Base-by-base conservation (phyloP, 1,140 invertebrate species). In the Hyposmocoma kahamanoa region DNA sequence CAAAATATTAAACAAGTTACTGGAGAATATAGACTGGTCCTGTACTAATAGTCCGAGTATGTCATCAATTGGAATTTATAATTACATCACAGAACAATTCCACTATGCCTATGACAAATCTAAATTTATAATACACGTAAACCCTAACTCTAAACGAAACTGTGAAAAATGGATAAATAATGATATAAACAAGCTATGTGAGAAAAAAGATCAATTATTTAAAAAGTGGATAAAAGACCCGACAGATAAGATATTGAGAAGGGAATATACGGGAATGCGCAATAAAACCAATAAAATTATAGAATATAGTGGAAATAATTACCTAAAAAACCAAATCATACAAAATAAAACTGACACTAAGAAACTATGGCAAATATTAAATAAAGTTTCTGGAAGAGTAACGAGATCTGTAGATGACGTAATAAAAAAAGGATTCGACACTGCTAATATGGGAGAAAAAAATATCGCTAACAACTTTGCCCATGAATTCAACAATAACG, bases 211-310 rank as follows among this genome's bases (percentile, higher is more conserved):
- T 19, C 10, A 56, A 34, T 22, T 56, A 19, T 53, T 42, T 19
- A 26, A 26, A 32, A 42, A 26, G 47, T 50, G 43, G 42, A 18
- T 39, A 22, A 48, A 47, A 22, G 50, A 56, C 46, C n/a, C 21
- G n/a, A 46, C 32, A 46, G 48, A 53, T 38, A 13, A 4, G 5
- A 13, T 15, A 34, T n/a, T 28, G 15, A 42, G 42, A 56, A 53
- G n/a, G 42, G 53, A 47, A 19, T 61, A 61, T 15, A 61, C 53
- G 42, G 54, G 22, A 39, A 52, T 53, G 26, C 51, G 59, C 50
- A 60, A 60, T 48, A 56, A 53, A 44, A 60, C 58, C 20, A 60
- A 56, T 24, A 56, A 53, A 53, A 44, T 50, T 18, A 47, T 42
- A 17, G 1, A 20, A 1, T 32, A 34, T 4, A 15, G 3, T 32